Base-by-base conservation (phyloP, 2,888 invertebrate genomes). In the Bugula neritina region DNA sequence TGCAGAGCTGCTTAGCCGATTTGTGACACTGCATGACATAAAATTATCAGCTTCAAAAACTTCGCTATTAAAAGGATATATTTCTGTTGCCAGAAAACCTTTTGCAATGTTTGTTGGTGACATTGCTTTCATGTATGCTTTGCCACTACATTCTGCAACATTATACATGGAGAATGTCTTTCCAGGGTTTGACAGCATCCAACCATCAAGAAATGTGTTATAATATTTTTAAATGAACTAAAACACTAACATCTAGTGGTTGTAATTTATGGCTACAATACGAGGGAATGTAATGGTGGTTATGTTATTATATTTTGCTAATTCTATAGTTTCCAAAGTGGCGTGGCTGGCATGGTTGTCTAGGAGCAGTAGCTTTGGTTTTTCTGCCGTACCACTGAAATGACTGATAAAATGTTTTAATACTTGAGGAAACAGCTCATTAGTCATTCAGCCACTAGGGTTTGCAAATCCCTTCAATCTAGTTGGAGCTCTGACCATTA, bases 321-420 rank as follows among this genome's bases (percentile, higher is more conserved):
- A 25, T 34, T 72, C 34, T n/a, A 72, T 72, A 3, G 35, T 34
- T 3, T 71, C 17, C n/a, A 52, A 52, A 13, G 71, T 80, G 82
- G 17, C 79, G 69, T 80, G 80, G 17, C 72, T 72, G 52, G 52
- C 52, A 72, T 80, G 78, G 72, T 80, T 79, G 72, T 80, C 80
- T 35, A 80, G 72, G 25, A 78, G 58, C 71, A 79, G 55, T 31
- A 76, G 74, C 77, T 71, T 78, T 71, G 73, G 75, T 34, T 76
- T 76, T n/a, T 29, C 25, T n/a, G 71, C 23, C 17, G 57, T 25
- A 34, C 35, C 35, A 23, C 35, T 71, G 13, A 69, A 71, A 70
- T 72, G 72, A 25, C 17, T n/a, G 29, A 72, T 5, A 35, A 72
- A 72, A 34, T 72, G 72, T 21, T 72, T 27, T 29, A 72, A 72